A percentile compares a stretch with the other conserved stretches of the same genome.
Evolutionary conservation across 2,888 invertebrate genomes (phyloP).

Genomic region (Xestoiulus laeticollis): DNA sequence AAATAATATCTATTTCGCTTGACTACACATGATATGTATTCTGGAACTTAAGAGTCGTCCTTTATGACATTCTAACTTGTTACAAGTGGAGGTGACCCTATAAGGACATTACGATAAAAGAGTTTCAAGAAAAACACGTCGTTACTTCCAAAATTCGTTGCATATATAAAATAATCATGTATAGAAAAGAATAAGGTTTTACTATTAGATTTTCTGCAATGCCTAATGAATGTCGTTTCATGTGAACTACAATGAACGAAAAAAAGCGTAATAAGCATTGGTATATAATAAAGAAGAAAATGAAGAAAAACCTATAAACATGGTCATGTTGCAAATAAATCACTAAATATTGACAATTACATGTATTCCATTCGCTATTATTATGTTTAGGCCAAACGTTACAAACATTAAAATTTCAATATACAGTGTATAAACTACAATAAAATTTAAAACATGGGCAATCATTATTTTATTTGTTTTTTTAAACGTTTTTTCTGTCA

Average conservation of each 20-base stretch:
- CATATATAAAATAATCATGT: neutral
- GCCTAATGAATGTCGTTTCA: neutral
- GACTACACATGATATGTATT: neutral
- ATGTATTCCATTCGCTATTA: too few species aligned
- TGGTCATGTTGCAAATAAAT: too few species aligned
- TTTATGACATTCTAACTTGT: neutral
- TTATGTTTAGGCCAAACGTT: too few species aligned
- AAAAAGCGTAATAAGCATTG: too few species aligned
- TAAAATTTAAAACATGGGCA: too few species aligned
- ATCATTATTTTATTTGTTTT: too few species aligned
- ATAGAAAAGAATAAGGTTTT: neutral
- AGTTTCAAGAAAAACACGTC: neutral
- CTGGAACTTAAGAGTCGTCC: neutral
- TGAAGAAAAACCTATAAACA: too few species aligned
- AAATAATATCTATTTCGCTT: slow-evolving; percentile 7
- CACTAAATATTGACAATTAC: too few species aligned
- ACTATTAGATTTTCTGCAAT: neutral
- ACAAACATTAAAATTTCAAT: too few species aligned
- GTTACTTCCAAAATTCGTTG: neutral
- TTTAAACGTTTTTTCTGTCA: too few species aligned
- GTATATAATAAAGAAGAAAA: too few species aligned
- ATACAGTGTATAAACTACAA: too few species aligned
- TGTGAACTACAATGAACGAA: neutral
- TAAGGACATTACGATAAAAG: neutral
- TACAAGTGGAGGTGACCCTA: neutral